These are phyloP conservation scores for Gari tellinella DNA, from an alignment of 2,888 invertebrate species.

Conservation along the genomic window DNA sequence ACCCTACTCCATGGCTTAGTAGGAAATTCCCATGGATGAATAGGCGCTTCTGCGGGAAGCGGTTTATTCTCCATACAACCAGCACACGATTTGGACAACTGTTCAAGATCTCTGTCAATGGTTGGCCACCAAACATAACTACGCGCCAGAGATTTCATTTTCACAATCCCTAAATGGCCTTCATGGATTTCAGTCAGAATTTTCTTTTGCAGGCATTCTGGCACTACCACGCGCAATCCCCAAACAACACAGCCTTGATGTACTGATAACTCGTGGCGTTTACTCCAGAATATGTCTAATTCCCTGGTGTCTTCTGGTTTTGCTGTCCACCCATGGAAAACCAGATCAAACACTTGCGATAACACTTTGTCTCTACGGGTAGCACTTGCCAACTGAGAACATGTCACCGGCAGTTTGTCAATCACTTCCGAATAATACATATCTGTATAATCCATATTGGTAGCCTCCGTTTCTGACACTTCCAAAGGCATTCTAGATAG, in stretches of 20 bases:
- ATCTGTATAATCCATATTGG: conserved; percentile 19
- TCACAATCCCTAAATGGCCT: conserved; percentile 71
- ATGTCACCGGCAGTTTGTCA: conserved; percentile 69
- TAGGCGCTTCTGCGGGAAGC: conserved; percentile 55
- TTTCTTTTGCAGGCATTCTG: conserved; percentile 47
- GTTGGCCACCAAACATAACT: conserved; percentile 74
- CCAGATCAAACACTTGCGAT: conserved; percentile 29
- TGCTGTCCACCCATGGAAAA: conserved; percentile 13
- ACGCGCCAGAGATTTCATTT: conserved; percentile 75
- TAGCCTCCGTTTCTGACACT: background rate
- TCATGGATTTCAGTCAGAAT: conserved; percentile 68
- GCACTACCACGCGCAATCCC: conserved; percentile 69
- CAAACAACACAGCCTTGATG: conserved; percentile 68
- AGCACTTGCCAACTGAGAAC: conserved; percentile 16
- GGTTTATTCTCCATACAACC: conserved; percentile 43
- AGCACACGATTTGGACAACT: conserved; percentile 51
- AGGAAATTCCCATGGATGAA: conserved; percentile 73
- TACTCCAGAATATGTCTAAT: conserved; percentile 21
- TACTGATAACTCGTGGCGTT: conserved; percentile 49
- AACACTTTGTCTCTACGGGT: conserved; percentile 37
- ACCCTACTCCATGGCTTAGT: conserved; percentile 80
- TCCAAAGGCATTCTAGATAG: conserved; percentile 42
- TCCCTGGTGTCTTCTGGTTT: conserved; percentile 1
- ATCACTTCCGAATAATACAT: conserved; percentile 39
- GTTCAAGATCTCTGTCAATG: conserved; percentile 59